Conservation (phyloP, 2,888 invertebrate species). For the Synanthedon andrenaeformis region DNA sequence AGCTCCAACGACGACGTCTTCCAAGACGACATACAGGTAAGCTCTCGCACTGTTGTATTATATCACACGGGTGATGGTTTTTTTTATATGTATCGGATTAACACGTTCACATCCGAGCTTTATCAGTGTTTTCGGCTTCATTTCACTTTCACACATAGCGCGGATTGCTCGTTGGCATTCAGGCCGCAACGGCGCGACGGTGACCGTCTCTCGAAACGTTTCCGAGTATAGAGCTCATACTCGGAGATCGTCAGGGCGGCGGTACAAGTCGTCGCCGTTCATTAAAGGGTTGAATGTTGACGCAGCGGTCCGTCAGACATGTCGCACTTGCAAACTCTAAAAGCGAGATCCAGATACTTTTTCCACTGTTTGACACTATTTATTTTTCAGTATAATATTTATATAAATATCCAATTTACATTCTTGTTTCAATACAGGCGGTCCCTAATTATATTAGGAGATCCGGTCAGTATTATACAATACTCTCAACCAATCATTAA, state of each 20-base stretch:
- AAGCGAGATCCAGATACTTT: neutral
- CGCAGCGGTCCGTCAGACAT: slow-evolving; percentile 3
- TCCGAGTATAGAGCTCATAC: slow-evolving; percentile 65
- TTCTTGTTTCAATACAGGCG: too few species aligned
- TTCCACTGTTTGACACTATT: neutral
- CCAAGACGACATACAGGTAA: slow-evolving; percentile 61
- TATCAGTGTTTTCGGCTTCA: slow-evolving; percentile 30
- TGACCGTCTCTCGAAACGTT: slow-evolving; percentile 31
- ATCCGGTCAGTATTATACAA: too few species aligned
- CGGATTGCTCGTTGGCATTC: slow-evolving; percentile 14
- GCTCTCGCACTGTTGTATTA: slow-evolving; percentile 10
- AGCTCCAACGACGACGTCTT: slow-evolving; percentile 62
- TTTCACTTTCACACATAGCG: slow-evolving; percentile 24
- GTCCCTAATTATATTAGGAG: too few species aligned
- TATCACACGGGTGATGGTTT: slow-evolving; percentile 48
- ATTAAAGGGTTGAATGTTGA: slow-evolving; percentile 17
- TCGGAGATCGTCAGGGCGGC: slow-evolving; percentile 36
- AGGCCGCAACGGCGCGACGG: slow-evolving; percentile 20
- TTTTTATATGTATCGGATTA: slow-evolving; percentile 26
- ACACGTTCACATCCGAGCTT: slow-evolving; percentile 66
- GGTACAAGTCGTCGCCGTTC: slow-evolving; percentile 25
- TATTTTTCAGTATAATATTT: neutral
- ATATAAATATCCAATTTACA: too few species aligned
- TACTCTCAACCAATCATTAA: too few species aligned
- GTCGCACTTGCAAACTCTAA: too few species aligned